These are phyloP conservation scores for Spondyliosoma cantharus DNA, from an alignment of 2,797 vertebrate genomes.

Conservation along the genomic window DNA sequence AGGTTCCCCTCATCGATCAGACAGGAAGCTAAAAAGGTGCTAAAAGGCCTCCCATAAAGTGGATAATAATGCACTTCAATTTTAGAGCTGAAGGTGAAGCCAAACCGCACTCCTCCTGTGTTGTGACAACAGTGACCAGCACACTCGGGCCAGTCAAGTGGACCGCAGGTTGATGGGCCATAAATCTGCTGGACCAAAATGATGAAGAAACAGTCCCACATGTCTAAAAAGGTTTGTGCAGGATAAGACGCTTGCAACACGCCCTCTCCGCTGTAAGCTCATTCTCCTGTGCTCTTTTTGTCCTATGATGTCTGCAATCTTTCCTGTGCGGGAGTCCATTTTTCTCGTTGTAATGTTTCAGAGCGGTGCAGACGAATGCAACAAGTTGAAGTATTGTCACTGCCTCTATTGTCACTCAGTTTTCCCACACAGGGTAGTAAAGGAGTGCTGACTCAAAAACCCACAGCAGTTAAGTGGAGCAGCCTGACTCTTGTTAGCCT, in stretches of 20 bases:
- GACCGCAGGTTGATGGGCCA: conserved; percentile 54
- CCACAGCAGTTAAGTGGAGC: conserved; percentile 56
- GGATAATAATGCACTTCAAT: conserved; percentile 47
- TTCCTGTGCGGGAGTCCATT: background rate
- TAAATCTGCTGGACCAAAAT: conserved; percentile 58
- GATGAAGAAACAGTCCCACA: conserved; percentile 31
- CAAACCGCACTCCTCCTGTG: conserved; percentile 54
- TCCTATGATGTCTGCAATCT: fast-evolving
- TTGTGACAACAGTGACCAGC: conserved; percentile 69
- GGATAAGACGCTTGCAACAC: conserved; percentile 17
- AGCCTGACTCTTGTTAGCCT: conserved; percentile 67
- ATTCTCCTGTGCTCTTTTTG: background rate
- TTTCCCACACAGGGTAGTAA: conserved; percentile 44
- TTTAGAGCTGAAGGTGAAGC: conserved; percentile 34
- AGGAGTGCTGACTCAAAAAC: conserved; percentile 39
- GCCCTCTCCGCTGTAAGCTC: background rate
- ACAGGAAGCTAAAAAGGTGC: conserved; percentile 25
- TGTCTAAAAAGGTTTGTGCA: conserved; percentile 31
- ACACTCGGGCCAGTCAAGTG: conserved; percentile 48
- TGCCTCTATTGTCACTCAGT: conserved; percentile 11
- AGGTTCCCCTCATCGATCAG: background rate
- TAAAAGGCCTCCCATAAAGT: conserved; percentile 41
- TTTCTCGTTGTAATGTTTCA: background rate
- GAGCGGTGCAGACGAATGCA: background rate
- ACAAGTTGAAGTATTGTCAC: background rate